A percentile compares a stretch with the other conserved stretches of the same genome.
These are phyloP conservation scores for Drosophila grimshawi DNA, from an alignment of 1,140 invertebrate species.

Conservation along the genomic window DNA sequence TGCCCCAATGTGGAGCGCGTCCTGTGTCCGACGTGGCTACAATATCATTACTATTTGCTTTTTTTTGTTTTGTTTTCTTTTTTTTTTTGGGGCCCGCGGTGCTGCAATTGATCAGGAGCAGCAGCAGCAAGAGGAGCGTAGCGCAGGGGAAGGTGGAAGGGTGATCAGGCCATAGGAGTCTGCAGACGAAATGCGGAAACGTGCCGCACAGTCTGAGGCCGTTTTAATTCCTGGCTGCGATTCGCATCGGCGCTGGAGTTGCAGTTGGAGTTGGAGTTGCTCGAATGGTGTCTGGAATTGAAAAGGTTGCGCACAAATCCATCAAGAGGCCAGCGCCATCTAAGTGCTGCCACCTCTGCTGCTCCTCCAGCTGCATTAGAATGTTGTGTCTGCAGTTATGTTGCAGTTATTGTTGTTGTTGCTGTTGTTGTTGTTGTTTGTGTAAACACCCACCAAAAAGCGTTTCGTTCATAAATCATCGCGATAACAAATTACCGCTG, in stretches of 20 bases:
- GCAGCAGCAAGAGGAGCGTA: slow-evolving; percentile 3
- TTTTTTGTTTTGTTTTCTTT: slow-evolving; percentile 35
- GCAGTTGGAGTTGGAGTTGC: slow-evolving; percentile 1
- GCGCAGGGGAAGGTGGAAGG: slow-evolving; percentile 12
- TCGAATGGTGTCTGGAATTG: slow-evolving; percentile 52
- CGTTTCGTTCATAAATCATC: slow-evolving; percentile 81
- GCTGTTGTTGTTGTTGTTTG: slow-evolving; percentile 44
- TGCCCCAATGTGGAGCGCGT: slow-evolving; percentile 65
- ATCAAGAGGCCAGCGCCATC: slow-evolving; percentile 53
- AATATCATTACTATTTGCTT: slow-evolving; percentile 69
- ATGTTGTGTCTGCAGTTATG: slow-evolving; percentile 44
- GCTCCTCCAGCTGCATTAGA: slow-evolving; percentile 55
- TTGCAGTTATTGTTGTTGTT: slow-evolving; percentile 35
- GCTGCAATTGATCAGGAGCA: slow-evolving; percentile 67
- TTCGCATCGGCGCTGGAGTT: slow-evolving; percentile 45
- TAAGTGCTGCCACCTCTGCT: neutral
- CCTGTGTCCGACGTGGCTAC: slow-evolving; percentile 40
- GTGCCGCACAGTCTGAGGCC: slow-evolving; percentile 53
- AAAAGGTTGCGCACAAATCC: slow-evolving; percentile 67
- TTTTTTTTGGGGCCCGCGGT: slow-evolving; percentile 61
- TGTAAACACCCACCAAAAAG: slow-evolving; percentile 81
- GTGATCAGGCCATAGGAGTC: slow-evolving; percentile 5
- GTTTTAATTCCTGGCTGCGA: slow-evolving; percentile 47
- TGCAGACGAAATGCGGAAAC: slow-evolving; percentile 66
- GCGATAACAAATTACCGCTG: slow-evolving; percentile 83